phyloP scores from a whole-genome alignment of 2,888 invertebrate genomes.

The Liodrosophila aerea region DNA sequence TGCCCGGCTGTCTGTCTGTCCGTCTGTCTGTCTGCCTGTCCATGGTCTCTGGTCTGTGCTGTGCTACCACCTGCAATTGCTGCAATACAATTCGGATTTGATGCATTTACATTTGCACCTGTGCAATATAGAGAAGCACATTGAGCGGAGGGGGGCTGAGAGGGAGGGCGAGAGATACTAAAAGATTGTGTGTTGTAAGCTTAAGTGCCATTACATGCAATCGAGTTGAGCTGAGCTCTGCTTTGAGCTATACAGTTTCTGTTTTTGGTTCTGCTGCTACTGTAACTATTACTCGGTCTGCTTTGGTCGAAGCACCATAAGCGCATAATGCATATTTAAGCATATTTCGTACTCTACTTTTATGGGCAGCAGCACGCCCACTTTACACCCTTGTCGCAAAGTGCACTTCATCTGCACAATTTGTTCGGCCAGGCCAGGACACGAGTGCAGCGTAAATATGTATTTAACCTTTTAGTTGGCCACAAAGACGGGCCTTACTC shows the following conservation, averaged over 20 bases:
- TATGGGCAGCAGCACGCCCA: constrained; percentile 42
- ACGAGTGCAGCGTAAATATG: constrained; percentile 13
- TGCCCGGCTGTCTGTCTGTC: too few relatives aligned
- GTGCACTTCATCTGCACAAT: constrained; percentile 70
- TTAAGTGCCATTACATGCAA: constrained; percentile 77
- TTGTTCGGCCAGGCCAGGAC: constrained; percentile 42
- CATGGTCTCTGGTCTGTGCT: constrained; percentile 1
- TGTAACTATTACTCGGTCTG: neutral
- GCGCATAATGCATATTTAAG: constrained; percentile 76
- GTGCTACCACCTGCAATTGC: constrained; percentile 32
- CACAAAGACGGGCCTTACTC: neutral
- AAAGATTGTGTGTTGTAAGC: constrained; percentile 63
- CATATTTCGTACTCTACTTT: constrained; percentile 73
- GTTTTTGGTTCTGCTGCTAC: constrained; percentile 10
- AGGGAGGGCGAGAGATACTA: constrained; percentile 14
- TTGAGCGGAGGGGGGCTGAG: too few relatives aligned
- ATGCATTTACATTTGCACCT: constrained; percentile 75
- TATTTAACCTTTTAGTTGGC: neutral
- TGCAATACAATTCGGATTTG: constrained; percentile 64
- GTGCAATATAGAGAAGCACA: constrained; percentile 40
- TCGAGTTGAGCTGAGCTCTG: constrained; percentile 54
- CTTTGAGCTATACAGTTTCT: constrained; percentile 24
- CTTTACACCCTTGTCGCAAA: constrained; percentile 28
- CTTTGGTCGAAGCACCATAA: constrained; percentile 45
- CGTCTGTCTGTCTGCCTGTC: too few relatives aligned